Evolutionary conservation across 2,113 vertebrate genomes (phyloP), one percentile per base, ranked within the genome.

Genomic region (Sceloporus tristichus): DNA sequence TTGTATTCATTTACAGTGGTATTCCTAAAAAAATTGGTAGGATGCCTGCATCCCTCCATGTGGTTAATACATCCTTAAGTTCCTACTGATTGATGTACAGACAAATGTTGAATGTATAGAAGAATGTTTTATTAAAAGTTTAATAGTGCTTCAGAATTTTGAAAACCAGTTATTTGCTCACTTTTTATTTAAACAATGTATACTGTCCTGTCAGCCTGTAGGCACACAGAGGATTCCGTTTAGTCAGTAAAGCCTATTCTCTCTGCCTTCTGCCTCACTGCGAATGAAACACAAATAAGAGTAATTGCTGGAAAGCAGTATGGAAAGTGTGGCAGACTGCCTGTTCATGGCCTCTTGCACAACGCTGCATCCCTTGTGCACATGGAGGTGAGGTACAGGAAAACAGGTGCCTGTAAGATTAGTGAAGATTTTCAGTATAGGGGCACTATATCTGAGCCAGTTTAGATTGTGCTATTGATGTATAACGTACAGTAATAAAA

Each of bases 111-210:
- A n/a, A 84, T 94, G 42, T 92, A 56, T 4, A 56, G 68, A 74
- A 75, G 92, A 86, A 89, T 85, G 82, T 81, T 90, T 73, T 79
- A 40, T 78, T 62, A 34, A 19, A 80, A 88, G 86, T 89, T 85
- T 81, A 79, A 66, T 83, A 90, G 79, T 73, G 93, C 21, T 94
- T 88, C 82, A 89, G 89, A 62, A 93, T 84, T 94, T 93, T 91
- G 84, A 90, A 93, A 93, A 70, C 62, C 75, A 77, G 68, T 89
- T 81, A 70, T 0, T 21, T 14, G 4, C 83, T 91, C 89, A 66
- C 66, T 90, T 90, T 93, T 19, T 91, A 73, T 90, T 94, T 89
- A 90, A 94, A 88, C 42, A 93, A 18, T 80, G 48, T 48, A n/a
- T 42, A 25, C 19, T 38, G 19, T 77, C 59, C 27, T 40, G 25